phyloP scores from a whole-genome alignment of 2,113 vertebrate species.

The Hippopotamus amphibius region DNA sequence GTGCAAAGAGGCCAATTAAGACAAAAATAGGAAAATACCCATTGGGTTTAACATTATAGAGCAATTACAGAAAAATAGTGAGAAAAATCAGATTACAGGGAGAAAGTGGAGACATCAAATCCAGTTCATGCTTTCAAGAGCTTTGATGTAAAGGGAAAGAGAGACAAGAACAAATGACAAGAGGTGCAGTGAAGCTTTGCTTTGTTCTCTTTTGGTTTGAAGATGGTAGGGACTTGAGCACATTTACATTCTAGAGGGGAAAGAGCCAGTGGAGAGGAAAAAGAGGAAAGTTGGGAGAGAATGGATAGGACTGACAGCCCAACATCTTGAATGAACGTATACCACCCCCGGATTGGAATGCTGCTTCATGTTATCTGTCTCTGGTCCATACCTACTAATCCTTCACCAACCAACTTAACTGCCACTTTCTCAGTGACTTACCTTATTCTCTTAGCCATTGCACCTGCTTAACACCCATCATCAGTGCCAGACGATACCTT shows the following conservation, averaged over 20 bases:
- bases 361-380: not conserved
- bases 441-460: not conserved
- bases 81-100: not conserved
- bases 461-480: not conserved
- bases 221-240: not conserved
- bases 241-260: not conserved
- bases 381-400: not conserved
- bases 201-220: slow-evolving; percentile 8
- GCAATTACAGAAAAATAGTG: not conserved
- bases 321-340: not conserved
- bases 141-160: not conserved
- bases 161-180: not conserved
- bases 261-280: not conserved
- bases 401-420: not conserved
- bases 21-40: not conserved
- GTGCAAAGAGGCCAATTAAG: not conserved
- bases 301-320: not conserved
- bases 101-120: not conserved
- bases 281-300: not conserved
- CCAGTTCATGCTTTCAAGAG: not conserved
- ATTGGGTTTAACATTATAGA: not conserved
- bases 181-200: not conserved
- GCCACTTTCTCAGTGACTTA: not conserved
- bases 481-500: too few relatives aligned
- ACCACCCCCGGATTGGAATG: not conserved